Evolutionary conservation across 2,797 vertebrate genomes (phyloP).

Genomic region (Lagorchestes hirsutus): DNA sequence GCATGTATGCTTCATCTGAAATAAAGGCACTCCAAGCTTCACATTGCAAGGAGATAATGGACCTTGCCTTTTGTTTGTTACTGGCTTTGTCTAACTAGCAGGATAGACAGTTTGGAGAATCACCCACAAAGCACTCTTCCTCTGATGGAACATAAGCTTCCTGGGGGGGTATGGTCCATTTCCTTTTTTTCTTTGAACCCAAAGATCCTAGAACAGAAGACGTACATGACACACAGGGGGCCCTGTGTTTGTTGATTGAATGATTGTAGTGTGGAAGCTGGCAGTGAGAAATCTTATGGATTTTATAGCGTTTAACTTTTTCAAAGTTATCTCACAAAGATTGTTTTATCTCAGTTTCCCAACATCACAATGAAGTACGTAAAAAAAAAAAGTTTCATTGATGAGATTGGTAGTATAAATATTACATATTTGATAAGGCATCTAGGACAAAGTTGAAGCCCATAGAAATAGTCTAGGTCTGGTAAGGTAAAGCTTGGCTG

Average conservation of each 20-base stretch:
- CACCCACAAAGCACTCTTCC: neutral
- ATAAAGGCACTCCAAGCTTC: conserved; percentile 12
- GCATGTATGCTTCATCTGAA: conserved; percentile 37
- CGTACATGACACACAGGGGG: too few species aligned
- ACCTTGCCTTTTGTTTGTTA: conserved; percentile 25
- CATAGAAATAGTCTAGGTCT: conserved; percentile 63
- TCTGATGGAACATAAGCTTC: neutral
- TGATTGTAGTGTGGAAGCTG: neutral
- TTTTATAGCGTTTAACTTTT: neutral
- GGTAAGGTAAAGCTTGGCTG: conserved; percentile 60
- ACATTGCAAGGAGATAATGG: conserved; percentile 8
- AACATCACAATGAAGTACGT: neutral
- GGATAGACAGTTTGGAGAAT: neutral
- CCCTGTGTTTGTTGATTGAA: neutral
- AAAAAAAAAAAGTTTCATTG: neutral
- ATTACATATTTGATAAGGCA: conserved; percentile 37
- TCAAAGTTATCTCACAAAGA: neutral
- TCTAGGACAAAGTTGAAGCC: conserved; percentile 61
- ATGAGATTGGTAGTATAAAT: neutral
- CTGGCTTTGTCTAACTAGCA: neutral
- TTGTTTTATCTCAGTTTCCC: neutral
- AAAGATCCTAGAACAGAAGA: neutral
- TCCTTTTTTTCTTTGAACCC: neutral
- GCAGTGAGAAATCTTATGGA: neutral
- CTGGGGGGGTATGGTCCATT: neutral